Evolutionary conservation across 2,113 vertebrate species (phyloP).

Genomic region (Plotosus lineatus): DNA sequence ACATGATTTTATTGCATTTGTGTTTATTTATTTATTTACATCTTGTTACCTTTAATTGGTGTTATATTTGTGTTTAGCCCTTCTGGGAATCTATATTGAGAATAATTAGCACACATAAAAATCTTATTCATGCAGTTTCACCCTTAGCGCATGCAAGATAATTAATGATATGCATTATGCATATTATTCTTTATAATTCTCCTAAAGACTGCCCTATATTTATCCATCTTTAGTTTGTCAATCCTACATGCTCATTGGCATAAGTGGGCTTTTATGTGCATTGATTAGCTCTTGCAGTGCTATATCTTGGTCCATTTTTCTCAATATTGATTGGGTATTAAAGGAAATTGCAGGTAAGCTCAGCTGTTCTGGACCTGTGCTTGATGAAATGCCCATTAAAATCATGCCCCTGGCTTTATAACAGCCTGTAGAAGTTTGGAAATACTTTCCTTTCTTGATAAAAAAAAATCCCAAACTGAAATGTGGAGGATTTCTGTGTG

Average conservation of each 20-base stretch:
- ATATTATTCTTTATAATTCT: background rate
- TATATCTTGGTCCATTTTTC: background rate
- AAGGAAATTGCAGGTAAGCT: background rate
- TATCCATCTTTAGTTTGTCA: background rate
- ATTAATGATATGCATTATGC: too few relatives aligned
- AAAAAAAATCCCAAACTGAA: background rate
- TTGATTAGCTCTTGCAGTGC: background rate
- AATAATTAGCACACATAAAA: background rate
- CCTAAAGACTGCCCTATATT: background rate
- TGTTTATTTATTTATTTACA: background rate
- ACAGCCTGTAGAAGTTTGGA: background rate
- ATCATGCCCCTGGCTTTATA: background rate
- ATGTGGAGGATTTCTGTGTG: background rate
- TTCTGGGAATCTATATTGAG: background rate
- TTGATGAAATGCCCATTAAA: conserved; percentile 3
- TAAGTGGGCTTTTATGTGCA: background rate
- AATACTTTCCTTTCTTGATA: background rate
- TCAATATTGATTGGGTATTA: background rate
- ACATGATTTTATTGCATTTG: background rate
- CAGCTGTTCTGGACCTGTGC: too few relatives aligned
- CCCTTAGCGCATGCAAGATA: background rate
- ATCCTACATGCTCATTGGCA: background rate
- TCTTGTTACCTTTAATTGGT: background rate
- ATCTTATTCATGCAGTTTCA: background rate
- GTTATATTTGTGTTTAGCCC: background rate